Percentiles rank a stretch among this genome's conserved stretches.
These are phyloP conservation scores for Ramazzottius varieornatus DNA, from an alignment of 2,888 invertebrate genomes.

Conservation along the genomic window DNA sequence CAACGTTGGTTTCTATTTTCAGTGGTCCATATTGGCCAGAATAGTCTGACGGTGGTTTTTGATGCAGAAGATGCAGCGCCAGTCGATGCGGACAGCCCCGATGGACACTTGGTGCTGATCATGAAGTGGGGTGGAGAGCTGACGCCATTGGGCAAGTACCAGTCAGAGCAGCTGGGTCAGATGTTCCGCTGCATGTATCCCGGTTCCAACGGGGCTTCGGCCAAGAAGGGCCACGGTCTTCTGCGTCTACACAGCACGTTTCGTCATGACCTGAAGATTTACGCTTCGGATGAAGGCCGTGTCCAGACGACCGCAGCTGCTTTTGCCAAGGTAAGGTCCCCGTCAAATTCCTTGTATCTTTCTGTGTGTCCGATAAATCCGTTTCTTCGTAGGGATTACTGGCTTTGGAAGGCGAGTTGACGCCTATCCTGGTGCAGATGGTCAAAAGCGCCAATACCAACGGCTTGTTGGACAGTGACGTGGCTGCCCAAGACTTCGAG, in stretches of 20 bases:
- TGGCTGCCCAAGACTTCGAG: slow-evolving; percentile 37
- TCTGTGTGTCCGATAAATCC: background rate
- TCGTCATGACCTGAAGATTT: slow-evolving; percentile 93
- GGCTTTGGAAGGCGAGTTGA: slow-evolving; percentile 87
- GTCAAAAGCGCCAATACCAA: slow-evolving; percentile 91
- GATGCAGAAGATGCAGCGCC: background rate
- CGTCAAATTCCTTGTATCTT: too few species aligned
- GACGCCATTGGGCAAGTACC: slow-evolving; percentile 85
- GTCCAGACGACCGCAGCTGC: slow-evolving; percentile 99
- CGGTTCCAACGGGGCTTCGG: slow-evolving; percentile 51
- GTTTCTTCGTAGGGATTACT: slow-evolving; percentile 39
- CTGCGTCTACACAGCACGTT: slow-evolving; percentile 87
- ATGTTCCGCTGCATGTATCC: slow-evolving; percentile 99
- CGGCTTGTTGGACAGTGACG: slow-evolving; percentile 73
- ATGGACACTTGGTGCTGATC: slow-evolving; percentile 45
- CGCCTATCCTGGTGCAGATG: slow-evolving; percentile 93
- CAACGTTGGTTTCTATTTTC: too few species aligned
- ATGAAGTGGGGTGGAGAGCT: slow-evolving; percentile 98
- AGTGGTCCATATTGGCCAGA: too few species aligned
- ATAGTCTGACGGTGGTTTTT: too few species aligned
- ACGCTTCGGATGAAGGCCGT: slow-evolving; percentile 93
- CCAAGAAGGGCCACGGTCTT: slow-evolving; percentile 80
- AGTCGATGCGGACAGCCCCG: background rate
- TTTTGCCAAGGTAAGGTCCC: slow-evolving; percentile 58
- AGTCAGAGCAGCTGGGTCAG: slow-evolving; percentile 85